Evolutionary conservation across 1,140 invertebrate species (phyloP), one percentile per base, ranked within the genome.

Genomic region (Diprion similis): DNA sequence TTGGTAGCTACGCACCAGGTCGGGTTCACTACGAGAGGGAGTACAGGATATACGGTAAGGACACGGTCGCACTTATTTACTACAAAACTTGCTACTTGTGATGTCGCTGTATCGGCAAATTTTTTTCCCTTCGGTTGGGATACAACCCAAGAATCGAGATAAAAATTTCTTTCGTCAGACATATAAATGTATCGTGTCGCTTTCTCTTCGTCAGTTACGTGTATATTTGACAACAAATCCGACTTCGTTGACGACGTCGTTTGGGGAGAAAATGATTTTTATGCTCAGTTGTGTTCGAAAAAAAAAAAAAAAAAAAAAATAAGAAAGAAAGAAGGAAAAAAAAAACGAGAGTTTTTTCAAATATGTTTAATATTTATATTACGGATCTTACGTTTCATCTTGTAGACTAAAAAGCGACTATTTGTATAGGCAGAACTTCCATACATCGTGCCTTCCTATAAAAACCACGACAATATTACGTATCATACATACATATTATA

Each of bases 21-120:
- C 82, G 84, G 78, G 87, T 88, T 47, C 84, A 85, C 45, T 88
- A 88, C 75, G 87, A 88, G 71, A 82, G 85, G 45, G 87, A 88
- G 74, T 88, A 85, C 75, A 81, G 86, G 73, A 85, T 87, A n/a
- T 88, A 87, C 75, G 87, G 87, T 59, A 87, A 86, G 73, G 87
- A 88, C 73, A 88, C 86, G 46, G 83, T 88, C 72, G 86, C 86
- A 8, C 81, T 87, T 15, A 86, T 88, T 71, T 88, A 87, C 64
- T 88, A 88, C 70, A 88, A 88, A 75, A 88, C 87, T 48, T 88
- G 87, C 73, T 88, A 88, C 77, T 86, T 88, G 83, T 88, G 87
- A 88, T 88, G 78, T 68, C 51, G n/a, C 11, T 59, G 11, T 59
- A 59, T 59, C 51, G 11, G 11, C 51, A 15, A 59, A 59, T 59